Conservation (phyloP, 2,888 invertebrate genomes). For the Sialis fuliginosa region DNA sequence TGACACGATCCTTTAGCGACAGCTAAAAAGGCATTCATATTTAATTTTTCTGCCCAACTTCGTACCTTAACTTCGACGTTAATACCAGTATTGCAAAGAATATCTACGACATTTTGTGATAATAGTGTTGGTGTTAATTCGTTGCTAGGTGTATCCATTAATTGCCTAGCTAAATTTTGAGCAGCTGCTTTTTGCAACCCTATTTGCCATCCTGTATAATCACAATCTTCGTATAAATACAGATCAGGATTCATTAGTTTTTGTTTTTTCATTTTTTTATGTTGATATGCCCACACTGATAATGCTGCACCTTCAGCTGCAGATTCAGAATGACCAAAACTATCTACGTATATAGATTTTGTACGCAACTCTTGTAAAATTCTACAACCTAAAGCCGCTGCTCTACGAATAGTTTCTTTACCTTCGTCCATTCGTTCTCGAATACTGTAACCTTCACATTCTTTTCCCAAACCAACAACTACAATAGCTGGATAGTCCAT, state of each 20-base stretch:
- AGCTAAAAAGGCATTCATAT: slow-evolving; percentile 64
- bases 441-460: slow-evolving; percentile 45
- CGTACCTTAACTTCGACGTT: slow-evolving; percentile 46
- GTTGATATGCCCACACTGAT: slow-evolving; percentile 51
- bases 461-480: slow-evolving; percentile 55
- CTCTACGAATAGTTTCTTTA: slow-evolving; percentile 54
- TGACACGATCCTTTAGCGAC: slow-evolving; percentile 61
- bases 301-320: slow-evolving; percentile 62
- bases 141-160: slow-evolving; percentile 71
- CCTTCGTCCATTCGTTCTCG: slow-evolving; percentile 55
- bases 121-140: slow-evolving; percentile 61
- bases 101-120: slow-evolving; percentile 46
- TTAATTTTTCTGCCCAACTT: slow-evolving; percentile 59
- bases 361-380: slow-evolving; percentile 34
- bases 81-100: slow-evolving; percentile 33
- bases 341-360: slow-evolving; percentile 46
- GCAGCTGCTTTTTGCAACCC: slow-evolving; percentile 57
- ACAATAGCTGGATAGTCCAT: slow-evolving; percentile 45
- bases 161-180: slow-evolving; percentile 58
- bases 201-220: slow-evolving; percentile 50
- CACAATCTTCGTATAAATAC: slow-evolving; percentile 42
- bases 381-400: slow-evolving; percentile 40
- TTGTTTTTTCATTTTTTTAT: slow-evolving; percentile 31
- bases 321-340: slow-evolving; percentile 59
- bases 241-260: slow-evolving; percentile 25